phyloP scores from a whole-genome alignment of 2,888 invertebrate species.

The Eupelmus urozonus region DNA sequence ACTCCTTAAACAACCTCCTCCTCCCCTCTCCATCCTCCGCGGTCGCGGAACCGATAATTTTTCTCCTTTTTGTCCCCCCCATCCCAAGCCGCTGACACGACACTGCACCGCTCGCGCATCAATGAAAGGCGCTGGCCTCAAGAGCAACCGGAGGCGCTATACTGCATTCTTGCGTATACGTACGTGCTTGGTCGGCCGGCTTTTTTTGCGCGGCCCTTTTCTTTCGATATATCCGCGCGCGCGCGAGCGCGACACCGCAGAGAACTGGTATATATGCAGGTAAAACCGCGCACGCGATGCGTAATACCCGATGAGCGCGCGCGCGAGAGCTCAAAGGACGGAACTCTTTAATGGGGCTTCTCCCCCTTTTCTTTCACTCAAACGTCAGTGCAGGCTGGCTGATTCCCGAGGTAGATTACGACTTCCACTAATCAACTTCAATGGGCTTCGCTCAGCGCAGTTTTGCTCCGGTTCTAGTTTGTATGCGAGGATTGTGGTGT shows the following conservation, averaged over 20 bases:
- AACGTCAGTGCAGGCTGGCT: constrained; percentile 30
- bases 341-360: constrained; percentile 25
- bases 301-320: constrained; percentile 3
- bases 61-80: neutral
- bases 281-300: too few species aligned
- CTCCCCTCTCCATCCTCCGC: too few species aligned
- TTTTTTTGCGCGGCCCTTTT: constrained; percentile 19
- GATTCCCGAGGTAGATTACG: constrained; percentile 45
- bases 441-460: too few species aligned
- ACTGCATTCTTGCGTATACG: constrained; percentile 43
- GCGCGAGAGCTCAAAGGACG: neutral
- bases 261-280: constrained; percentile 36
- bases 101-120: constrained; percentile 11
- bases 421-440: constrained; percentile 22
- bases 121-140: constrained; percentile 23
- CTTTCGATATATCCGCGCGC: too few species aligned
- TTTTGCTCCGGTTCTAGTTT: too few species aligned
- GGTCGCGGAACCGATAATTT: constrained; percentile 40
- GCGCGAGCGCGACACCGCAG: constrained; percentile 13
- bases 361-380: constrained; percentile 53
- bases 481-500: too few species aligned
- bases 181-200: neutral
- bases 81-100: neutral
- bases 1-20: too few species aligned
- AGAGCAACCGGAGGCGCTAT: constrained; percentile 56